Percentiles rank a stretch among this genome's conserved stretches.
Evolutionary conservation across 2,888 invertebrate species (phyloP).

Genomic region (Papilio demoleus): DNA sequence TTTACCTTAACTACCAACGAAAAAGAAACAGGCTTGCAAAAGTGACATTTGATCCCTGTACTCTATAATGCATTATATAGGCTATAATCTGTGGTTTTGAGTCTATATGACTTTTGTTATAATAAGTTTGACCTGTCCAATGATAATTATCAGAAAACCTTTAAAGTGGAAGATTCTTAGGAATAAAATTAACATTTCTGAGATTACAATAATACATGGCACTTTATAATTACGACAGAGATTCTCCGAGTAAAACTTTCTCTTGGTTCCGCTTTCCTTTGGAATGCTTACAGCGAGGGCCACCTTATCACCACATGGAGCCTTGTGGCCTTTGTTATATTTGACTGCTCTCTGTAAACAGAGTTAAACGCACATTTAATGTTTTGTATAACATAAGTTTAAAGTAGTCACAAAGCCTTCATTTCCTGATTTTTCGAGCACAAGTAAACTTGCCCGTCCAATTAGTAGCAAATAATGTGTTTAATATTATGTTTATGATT

Average conservation of each 20-base stretch:
- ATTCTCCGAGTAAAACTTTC: conserved; percentile 54
- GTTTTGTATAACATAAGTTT: no score
- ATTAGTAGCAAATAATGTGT: no score
- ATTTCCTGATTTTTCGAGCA: no score
- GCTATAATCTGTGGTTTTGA: background rate
- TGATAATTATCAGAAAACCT: background rate
- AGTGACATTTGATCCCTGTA: background rate
- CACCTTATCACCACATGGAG: conserved; percentile 38
- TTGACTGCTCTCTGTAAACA: conserved; percentile 74
- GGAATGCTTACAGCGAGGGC: conserved; percentile 47
- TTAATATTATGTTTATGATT: no score
- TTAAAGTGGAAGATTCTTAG: conserved; percentile 25
- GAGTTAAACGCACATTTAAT: conserved; percentile 4
- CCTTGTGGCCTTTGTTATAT: conserved; percentile 58
- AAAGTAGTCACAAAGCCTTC: background rate
- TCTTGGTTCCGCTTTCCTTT: conserved; percentile 49
- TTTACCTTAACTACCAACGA: conserved; percentile 51
- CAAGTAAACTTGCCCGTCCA: no score
- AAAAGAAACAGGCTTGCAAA: background rate
- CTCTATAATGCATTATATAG: background rate
- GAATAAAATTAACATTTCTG: conserved; percentile 57
- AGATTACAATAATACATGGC: conserved; percentile 66
- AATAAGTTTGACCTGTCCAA: background rate
- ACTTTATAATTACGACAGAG: conserved; percentile 63
- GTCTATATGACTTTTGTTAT: background rate